These are phyloP conservation scores for Cordilura impudica DNA, from an alignment of 2,888 invertebrate genomes.

Conservation along the genomic window DNA sequence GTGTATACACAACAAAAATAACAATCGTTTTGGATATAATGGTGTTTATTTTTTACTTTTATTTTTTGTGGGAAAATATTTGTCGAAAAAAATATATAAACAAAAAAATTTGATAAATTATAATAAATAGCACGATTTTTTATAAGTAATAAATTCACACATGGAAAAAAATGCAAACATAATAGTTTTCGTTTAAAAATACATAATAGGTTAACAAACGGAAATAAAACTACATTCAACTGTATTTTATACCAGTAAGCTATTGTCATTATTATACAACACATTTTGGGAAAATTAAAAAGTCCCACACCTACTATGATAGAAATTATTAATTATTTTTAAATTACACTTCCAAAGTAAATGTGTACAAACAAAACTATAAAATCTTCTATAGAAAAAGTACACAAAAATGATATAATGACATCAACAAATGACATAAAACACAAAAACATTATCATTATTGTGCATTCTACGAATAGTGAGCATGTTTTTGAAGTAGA, in stretches of 20 bases:
- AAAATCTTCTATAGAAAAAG: not conserved
- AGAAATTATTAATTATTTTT: constrained; percentile 15
- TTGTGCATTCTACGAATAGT: not conserved
- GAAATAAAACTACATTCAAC: not conserved
- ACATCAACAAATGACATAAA: not conserved
- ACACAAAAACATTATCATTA: no score
- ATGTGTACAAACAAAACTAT: not conserved
- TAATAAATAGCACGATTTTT: not conserved
- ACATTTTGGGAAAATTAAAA: not conserved
- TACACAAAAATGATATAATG: not conserved
- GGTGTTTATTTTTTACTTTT: not conserved
- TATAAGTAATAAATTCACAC: not conserved
- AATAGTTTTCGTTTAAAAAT: not conserved
- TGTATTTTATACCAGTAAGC: not conserved
- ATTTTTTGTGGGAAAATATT: not conserved
- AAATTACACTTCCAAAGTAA: not conserved
- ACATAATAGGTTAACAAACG: not conserved
- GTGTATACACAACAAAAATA: no score
- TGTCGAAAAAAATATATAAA: not conserved
- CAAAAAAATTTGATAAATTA: not conserved
- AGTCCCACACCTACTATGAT: constrained; percentile 1
- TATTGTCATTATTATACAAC: not conserved
- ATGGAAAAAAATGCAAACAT: not conserved
- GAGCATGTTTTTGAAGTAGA: not conserved
- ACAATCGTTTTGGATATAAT: not conserved